Base-by-base conservation (phyloP, 2,888 invertebrate species). In the Meteorus colon region DNA sequence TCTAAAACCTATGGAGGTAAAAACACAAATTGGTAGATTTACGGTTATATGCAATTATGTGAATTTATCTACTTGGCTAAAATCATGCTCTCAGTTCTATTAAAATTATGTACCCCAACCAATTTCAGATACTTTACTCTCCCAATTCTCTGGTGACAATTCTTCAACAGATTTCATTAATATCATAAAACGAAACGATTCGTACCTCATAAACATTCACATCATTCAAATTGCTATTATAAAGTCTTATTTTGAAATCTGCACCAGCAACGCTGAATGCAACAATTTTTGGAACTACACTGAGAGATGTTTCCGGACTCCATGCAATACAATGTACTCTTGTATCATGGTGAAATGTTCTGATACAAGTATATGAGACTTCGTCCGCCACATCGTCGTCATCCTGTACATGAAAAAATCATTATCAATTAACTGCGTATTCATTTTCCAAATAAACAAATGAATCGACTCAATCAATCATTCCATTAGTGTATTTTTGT, bases 301-400 rank as follows among this genome's bases (percentile, higher is more conserved):
- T 91, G 4, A 94, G 84, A 0, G 92, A 92, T 12, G 93, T 92
- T 82, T 93, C 92, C 29, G 94, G 93, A 63, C 93, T 92, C 88
- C 94, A 91, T 31, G 91, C 90, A 10, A 94, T 84, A 1, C 91
- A 90, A 79, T 92, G 91, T 74, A 92, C 91, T 78, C 92, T 90
- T 10, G 90, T 90, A 68, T 92, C 91, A 75, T 92, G 91, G 59
- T 91, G 90, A 80, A 94, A 91, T 78, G 92, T 92, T 80, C 91
- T 91, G 0, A 94, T 81, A 72, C 91, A 90, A 80, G 90, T 91
- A 84, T 92, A 91, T 67, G 90, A 90, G 72, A 93, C 89, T 69
- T 90, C 89, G 62, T 92, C 92, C 34, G 88, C 86, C 24, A 86
- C 81, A n/a, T 90, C 90, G 79, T 91, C 91, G 62, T 91, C 90